Conservation (phyloP, 2,888 invertebrate species). For the Megalurothrips usitatus region DNA sequence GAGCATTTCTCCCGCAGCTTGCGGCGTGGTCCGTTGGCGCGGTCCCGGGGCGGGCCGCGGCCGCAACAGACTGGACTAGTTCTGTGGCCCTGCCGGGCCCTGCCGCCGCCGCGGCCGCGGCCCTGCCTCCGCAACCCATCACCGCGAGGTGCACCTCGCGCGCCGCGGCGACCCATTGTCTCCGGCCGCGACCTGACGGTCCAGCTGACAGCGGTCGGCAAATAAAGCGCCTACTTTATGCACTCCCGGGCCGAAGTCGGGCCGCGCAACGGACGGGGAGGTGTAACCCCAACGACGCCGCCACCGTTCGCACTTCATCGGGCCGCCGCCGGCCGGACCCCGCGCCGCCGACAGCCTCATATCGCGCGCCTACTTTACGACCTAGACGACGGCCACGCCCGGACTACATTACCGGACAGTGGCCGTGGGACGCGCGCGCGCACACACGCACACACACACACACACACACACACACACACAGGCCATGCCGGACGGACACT, state of each 20-base stretch:
- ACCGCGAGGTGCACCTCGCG: not conserved
- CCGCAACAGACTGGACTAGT: no score
- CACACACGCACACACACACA: no score
- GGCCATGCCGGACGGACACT: no score
- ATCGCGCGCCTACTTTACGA: not conserved
- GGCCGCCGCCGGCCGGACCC: not conserved
- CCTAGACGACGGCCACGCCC: not conserved
- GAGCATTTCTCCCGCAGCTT: no score
- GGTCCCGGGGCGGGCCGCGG: no score
- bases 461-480: no score
- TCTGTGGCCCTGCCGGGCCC: not conserved
- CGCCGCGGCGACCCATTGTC: not conserved
- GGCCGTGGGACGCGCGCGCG: no score
- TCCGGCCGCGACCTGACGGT: not conserved
- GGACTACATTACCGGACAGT: no score
- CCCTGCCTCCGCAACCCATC: no score
- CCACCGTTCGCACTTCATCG: not conserved
- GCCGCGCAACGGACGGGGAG: not conserved
- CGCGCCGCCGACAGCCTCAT: not conserved
- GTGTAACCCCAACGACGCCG: no score
- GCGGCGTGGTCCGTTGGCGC: no score
- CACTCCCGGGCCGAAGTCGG: not conserved
- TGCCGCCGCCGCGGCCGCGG: not conserved
- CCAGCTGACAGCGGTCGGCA: conserved; percentile 18
- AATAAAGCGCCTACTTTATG: conserved; percentile 19